phyloP scores from a whole-genome alignment of 2,797 vertebrate genomes.

The Chrosomus eos region DNA sequence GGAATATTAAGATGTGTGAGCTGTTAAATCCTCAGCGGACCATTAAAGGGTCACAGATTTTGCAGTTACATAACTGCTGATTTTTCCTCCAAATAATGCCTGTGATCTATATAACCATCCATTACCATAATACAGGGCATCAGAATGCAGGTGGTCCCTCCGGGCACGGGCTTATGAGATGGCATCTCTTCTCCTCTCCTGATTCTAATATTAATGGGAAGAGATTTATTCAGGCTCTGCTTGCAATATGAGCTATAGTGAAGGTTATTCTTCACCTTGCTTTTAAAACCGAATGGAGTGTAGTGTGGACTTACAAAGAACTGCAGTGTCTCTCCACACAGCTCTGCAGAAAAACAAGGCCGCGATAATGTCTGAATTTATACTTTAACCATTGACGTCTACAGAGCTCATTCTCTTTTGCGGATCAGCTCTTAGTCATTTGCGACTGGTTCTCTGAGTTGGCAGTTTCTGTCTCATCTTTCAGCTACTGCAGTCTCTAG shows the following conservation, averaged over 20 bases:
- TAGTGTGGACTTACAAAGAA: neutral
- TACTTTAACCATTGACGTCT: slow-evolving; percentile 63
- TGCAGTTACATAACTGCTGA: slow-evolving; percentile 42
- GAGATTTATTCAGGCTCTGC: slow-evolving; percentile 62
- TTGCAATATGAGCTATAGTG: slow-evolving; percentile 59
- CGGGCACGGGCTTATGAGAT: slow-evolving; percentile 22
- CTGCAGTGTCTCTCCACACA: neutral
- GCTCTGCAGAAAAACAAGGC: neutral
- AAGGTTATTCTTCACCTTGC: slow-evolving; percentile 60
- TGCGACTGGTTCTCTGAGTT: slow-evolving; percentile 22
- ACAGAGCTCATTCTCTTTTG: slow-evolving; percentile 46
- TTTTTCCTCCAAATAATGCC: slow-evolving; percentile 42
- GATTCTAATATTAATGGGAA: slow-evolving; percentile 67
- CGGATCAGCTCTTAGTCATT: slow-evolving; percentile 24
- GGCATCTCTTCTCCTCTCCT: slow-evolving; percentile 30
- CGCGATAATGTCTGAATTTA: neutral
- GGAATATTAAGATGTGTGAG: slow-evolving; percentile 22
- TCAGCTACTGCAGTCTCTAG: slow-evolving; percentile 8
- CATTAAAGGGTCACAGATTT: slow-evolving; percentile 41
- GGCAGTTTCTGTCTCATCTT: slow-evolving; percentile 23
- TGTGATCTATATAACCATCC: slow-evolving; percentile 44
- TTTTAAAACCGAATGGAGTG: slow-evolving; percentile 58
- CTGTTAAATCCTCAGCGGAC: slow-evolving; percentile 21
- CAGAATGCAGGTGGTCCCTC: slow-evolving; percentile 56
- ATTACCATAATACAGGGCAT: slow-evolving; percentile 62